Percentiles rank a stretch among this genome's conserved stretches.
Evolutionary conservation across 2,888 invertebrate species (phyloP).

Genomic region (Drosophila testacea): DNA sequence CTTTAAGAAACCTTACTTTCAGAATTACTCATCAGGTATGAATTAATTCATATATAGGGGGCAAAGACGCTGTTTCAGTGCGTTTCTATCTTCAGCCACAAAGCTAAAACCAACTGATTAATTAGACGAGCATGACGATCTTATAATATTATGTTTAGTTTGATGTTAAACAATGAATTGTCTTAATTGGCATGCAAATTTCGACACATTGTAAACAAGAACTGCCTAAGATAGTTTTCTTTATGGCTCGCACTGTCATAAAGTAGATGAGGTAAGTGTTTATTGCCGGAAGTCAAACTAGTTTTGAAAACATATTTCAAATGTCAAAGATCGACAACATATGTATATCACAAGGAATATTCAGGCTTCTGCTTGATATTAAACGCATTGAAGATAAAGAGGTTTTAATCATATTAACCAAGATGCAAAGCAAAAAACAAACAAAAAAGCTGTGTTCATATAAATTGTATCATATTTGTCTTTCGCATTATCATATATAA

Average conservation of each 20-base stretch:
- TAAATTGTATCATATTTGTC: conserved; percentile 8
- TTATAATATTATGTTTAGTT: neutral
- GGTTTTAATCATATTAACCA: neutral
- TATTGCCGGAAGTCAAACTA: conserved; percentile 42
- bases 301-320: conserved; percentile 13
- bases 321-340: conserved; percentile 21
- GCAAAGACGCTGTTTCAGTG: no score
- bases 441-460: neutral
- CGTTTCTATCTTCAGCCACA: neutral
- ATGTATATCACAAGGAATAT: conserved; percentile 6
- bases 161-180: neutral
- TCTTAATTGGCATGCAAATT: conserved; percentile 23
- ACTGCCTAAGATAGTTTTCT: conserved; percentile 20
- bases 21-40: no score
- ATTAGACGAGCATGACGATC: neutral
- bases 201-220: conserved; percentile 26
- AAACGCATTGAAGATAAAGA: neutral
- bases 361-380: neutral
- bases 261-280: conserved; percentile 41
- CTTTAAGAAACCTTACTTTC: no score
- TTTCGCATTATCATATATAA: conserved; percentile 2
- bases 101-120: neutral
- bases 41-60: no score
- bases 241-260: conserved; percentile 19
- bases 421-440: neutral